Base-by-base conservation (phyloP, 2,797 vertebrate genomes). In the Cirrhinus molitorella region DNA sequence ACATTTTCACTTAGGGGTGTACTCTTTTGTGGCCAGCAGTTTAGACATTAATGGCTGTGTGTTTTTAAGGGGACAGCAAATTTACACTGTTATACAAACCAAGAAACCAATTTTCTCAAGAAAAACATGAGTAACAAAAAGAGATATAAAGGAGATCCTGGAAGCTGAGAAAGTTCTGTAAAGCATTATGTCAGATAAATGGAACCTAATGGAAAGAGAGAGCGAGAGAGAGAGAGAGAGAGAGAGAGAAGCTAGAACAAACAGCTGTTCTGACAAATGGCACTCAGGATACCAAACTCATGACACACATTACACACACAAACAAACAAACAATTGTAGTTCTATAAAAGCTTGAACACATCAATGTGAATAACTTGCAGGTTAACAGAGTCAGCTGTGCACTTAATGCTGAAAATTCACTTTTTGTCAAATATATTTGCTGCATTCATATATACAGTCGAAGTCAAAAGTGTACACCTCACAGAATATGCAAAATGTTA, bases 261-360 rank as follows among this genome's bases (percentile, higher is more conserved):
- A 83, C 40, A 71, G 74, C 12, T 63, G 65, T 17, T 43, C 57
- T 68, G 34, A 76, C 71, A 53, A 34, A 49, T 45, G 28, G 2
- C 12, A 55, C 8, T 5, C 28, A 28, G 40, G 23, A 79, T 34
- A 17, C 31, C 59, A 59, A 43, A 76, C 51, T 31, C 65, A 59
- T 57, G 12, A 70, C 49, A 67, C 8, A 55, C 47, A 55, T 11
- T 34, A 55, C 13, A 21, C 9, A 76, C 43, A 77, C 19, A 67
- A 6, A 11, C 63, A 59, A 13, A 25, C 63, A 68, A 40, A 68
- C 37, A 28, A 14, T 16, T 61, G 25, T 8, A 28, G 57, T 25
- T 61, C 57, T 61, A 23, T 61, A 28, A 28, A 14, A 28, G 23
- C 57, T 28, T 14, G 13, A 61, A 28, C 59, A 61, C 7, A 14